Conservation (phyloP, 2,888 invertebrate species). For the Eristalis tenax region DNA sequence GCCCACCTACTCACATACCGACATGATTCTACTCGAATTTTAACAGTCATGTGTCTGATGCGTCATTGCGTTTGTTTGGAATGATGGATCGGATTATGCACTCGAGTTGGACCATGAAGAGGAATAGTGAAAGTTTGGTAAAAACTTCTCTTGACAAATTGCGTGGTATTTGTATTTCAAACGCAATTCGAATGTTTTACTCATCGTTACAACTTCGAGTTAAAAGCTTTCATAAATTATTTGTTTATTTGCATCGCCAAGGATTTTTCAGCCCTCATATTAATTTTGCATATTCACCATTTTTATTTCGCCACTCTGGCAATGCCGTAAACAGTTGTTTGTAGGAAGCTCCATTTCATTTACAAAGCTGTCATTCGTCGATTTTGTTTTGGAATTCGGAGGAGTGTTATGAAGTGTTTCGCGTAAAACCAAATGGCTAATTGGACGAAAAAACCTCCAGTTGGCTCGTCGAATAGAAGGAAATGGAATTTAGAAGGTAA, state of each 20-base stretch:
- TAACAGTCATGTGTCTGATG: not conserved
- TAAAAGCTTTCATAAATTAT: too few species aligned
- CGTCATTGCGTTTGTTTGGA: too few species aligned
- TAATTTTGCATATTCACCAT: not conserved
- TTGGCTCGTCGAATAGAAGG: constrained; percentile 76
- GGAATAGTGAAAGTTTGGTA: too few species aligned
- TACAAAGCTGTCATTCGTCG: constrained; percentile 32
- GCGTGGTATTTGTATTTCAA: too few species aligned
- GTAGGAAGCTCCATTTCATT: not conserved
- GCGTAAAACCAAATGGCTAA: constrained; percentile 77
- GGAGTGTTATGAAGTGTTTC: constrained; percentile 60
- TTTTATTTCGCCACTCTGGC: constrained; percentile 7
- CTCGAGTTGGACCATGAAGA: too few species aligned
- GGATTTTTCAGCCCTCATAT: not conserved
- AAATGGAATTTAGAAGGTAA: constrained; percentile 81
- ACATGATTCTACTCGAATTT: not conserved
- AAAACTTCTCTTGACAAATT: too few species aligned
- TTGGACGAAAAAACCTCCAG: constrained; percentile 80
- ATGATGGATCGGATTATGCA: too few species aligned
- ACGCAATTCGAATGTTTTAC: too few species aligned
- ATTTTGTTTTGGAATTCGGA: constrained; percentile 55
- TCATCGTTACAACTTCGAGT: too few species aligned
- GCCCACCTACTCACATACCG: not conserved
- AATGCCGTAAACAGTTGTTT: constrained; percentile 8
- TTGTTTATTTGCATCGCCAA: too few species aligned